Base-by-base conservation (phyloP, 2,113 vertebrate species). In the Heterotilapia buettikoferi region DNA sequence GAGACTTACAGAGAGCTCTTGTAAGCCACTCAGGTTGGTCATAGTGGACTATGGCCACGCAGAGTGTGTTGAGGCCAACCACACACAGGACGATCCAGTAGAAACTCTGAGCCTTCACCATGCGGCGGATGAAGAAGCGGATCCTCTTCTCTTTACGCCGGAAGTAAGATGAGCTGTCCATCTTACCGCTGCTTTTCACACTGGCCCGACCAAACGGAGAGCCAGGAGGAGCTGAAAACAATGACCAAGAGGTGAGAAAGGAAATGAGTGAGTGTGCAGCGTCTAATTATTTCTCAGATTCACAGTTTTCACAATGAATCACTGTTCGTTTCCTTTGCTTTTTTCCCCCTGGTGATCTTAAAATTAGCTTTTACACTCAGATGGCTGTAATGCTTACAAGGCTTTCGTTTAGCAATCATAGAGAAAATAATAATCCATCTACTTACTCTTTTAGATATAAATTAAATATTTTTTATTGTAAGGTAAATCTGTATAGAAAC, bases 101-200 rank as follows among this genome's bases (percentile, higher is more conserved):
- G 97, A 99, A 99, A 94, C 98, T 98, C 94, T 98, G 99, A 0
- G 98, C 98, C 88, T 99, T 99, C 91, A 99, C 99, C 98, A 99
- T 98, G 85, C 99, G 97, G 0, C 99, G 98, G 85, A 99, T 98
- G 93, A 98, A 99, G 96, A 99, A 99, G 2, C 98, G 98, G 24
- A 96, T 96, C 94, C 99, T 97, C 90, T 99, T 99, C 96, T 99
- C 99, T 76, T 99, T 99, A 71, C 98, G 97, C 11, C 98, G 96
- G 94, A 99, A 98, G 94, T 99, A 99, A 0, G 99, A 97, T 0
- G 98, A 98, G 95, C 97, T 97, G 86, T 99, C 98, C 0, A 98
- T 96, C 96, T 98, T 99, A 1, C 96, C 95, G 0, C 96, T 96
- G 1, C 99, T 98, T 92, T 99, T 99, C 92, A 99, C 92, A 79